phyloP scores from a whole-genome alignment of 64 coral and sea anemone species.

The Stichodactyla helianthus region DNA sequence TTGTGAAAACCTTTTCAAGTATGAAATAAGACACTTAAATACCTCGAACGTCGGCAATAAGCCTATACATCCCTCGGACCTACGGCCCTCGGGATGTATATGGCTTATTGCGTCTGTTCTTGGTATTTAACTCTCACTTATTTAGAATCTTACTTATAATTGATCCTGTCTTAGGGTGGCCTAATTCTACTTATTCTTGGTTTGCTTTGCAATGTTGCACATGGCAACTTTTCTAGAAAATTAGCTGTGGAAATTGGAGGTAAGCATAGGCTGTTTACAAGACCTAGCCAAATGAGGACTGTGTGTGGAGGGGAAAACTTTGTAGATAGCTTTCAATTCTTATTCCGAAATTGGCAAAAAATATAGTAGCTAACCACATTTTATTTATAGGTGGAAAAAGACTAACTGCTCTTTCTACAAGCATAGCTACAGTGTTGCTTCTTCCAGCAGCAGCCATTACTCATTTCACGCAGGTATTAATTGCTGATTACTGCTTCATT shows the following conservation, averaged over 20 bases:
- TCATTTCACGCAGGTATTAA: conserved; percentile 60
- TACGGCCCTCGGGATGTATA: too few species aligned
- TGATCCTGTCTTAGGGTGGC: conserved; percentile 58
- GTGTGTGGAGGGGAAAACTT: not conserved
- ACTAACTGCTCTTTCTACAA: conserved; percentile 75
- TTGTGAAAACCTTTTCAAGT: too few species aligned
- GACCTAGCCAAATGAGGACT: too few species aligned
- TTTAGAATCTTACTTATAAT: not conserved
- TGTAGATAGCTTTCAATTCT: not conserved
- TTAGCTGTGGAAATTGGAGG: conserved; percentile 98
- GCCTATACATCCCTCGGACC: too few species aligned
- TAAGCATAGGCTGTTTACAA: not conserved
- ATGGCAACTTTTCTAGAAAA: conserved; percentile 91
- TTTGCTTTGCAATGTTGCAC: conserved; percentile 82
- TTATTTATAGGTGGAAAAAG: conserved; percentile 67
- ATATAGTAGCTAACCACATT: too few species aligned
- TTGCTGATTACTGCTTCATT: not conserved
- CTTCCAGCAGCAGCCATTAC: conserved; percentile 68
- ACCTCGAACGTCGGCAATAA: too few species aligned
- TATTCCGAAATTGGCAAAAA: not conserved
- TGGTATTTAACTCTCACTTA: too few species aligned
- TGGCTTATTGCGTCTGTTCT: too few species aligned
- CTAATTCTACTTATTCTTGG: conserved; percentile 73
- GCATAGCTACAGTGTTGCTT: conserved; percentile 60
- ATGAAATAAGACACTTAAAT: too few species aligned